phyloP scores from a whole-genome alignment of 2,113 vertebrate genomes.

The Felis chaus region DNA sequence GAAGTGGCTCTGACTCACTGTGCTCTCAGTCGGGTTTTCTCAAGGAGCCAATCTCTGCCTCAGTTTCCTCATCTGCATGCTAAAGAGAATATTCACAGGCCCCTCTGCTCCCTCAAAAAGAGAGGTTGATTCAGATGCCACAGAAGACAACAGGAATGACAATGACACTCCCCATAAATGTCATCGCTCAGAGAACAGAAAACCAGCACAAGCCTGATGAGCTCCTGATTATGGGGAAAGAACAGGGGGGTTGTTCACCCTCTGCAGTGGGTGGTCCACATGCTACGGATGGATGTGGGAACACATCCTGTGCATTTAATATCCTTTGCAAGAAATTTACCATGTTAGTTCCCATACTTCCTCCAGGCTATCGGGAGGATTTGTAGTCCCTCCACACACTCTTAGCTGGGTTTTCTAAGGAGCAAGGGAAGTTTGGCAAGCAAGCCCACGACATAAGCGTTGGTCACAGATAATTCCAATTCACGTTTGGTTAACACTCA shows the following conservation, averaged over 20 bases:
- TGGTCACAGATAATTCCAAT: neutral
- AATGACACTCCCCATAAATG: neutral
- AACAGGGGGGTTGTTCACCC: neutral
- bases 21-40: neutral
- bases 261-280: neutral
- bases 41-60: slow-evolving; percentile 34
- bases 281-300: neutral
- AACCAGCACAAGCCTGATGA: slow-evolving; percentile 24
- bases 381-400: neutral
- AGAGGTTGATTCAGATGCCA: slow-evolving; percentile 10
- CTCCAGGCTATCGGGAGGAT: neutral
- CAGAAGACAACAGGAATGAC: slow-evolving; percentile 5
- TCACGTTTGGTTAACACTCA: neutral
- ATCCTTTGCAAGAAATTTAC: neutral
- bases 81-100: neutral
- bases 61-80: neutral
- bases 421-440: neutral
- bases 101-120: neutral
- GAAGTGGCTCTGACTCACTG: neutral
- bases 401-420: neutral
- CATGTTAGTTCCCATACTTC: neutral
- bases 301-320: neutral
- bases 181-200: slow-evolving; percentile 25
- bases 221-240: neutral
- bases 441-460: neutral